These are phyloP conservation scores for Anabacerthia variegaticeps DNA, from an alignment of 2,797 vertebrate genomes.

Conservation along the genomic window DNA sequence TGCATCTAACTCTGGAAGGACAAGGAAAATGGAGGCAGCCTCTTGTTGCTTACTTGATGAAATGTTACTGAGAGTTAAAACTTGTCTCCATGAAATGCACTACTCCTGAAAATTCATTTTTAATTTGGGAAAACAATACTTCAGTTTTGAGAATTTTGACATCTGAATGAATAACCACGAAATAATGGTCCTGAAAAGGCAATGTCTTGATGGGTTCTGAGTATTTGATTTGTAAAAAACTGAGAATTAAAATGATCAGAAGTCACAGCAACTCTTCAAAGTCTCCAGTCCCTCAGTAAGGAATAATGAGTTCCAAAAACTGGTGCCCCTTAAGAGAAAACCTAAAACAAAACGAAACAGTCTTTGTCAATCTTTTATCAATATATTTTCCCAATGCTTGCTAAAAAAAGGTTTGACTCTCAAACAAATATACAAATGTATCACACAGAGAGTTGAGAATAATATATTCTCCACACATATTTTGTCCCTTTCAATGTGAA, in stretches of 20 bases:
- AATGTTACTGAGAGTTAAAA: background rate
- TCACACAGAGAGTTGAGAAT: background rate
- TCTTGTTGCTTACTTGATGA: background rate
- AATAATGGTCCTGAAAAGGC: background rate
- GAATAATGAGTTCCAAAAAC: background rate
- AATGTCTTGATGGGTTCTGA: background rate
- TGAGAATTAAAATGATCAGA: slow-evolving; percentile 1
- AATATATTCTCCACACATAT: background rate
- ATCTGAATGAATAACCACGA: background rate
- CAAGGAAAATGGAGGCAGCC: background rate
- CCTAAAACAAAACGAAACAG: background rate
- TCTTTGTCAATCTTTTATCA: background rate
- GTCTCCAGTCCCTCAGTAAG: background rate
- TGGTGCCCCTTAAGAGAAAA: background rate
- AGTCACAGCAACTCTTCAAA: background rate
- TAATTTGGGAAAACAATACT: background rate
- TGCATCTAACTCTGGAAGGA: background rate
- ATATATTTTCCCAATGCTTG: background rate
- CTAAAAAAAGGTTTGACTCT: background rate
- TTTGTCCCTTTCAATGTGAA: background rate
- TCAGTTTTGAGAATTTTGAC: background rate
- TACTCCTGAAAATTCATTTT: background rate
- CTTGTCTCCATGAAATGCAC: background rate
- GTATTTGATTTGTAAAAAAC: background rate
- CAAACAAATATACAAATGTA: background rate